Evolutionary conservation across 2,113 vertebrate genomes (phyloP).

Genomic region (Lathamus discolor): DNA sequence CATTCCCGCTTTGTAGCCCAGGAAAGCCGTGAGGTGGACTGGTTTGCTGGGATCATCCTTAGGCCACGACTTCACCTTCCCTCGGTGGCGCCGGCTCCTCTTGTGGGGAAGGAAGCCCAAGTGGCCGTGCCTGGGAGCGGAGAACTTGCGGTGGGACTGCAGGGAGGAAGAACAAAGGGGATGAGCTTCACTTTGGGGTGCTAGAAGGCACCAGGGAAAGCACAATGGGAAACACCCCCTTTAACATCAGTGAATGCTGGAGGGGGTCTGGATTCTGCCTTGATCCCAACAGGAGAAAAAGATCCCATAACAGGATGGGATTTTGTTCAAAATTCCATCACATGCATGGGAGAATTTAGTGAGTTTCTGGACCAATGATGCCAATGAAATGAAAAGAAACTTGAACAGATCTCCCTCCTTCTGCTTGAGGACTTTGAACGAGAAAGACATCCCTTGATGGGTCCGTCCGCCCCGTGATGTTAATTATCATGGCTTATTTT

Average conservation of each 20-base stretch:
- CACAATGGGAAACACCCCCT: rapidly evolving
- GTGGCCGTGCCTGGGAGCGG: conserved; percentile 81
- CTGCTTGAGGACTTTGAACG: not conserved
- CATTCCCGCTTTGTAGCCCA: conserved; percentile 86
- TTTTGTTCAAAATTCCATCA: not conserved
- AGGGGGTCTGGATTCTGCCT: not conserved
- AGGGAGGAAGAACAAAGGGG: not conserved
- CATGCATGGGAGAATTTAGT: rapidly evolving
- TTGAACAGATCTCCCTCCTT: not conserved
- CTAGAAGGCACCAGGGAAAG: rapidly evolving
- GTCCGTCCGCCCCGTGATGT: not conserved
- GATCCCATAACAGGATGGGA: not conserved
- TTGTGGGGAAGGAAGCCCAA: conserved; percentile 82
- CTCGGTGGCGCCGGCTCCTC: conserved; percentile 77
- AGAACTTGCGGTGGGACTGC: conserved; percentile 84
- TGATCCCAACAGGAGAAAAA: not conserved
- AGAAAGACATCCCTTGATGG: not conserved
- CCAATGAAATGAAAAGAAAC: not conserved
- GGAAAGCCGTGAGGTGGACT: conserved; percentile 80
- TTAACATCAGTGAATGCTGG: not conserved
- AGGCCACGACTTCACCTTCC: conserved; percentile 83
- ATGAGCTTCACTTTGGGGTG: not conserved
- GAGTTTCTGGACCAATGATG: not conserved
- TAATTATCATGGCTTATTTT: not conserved
- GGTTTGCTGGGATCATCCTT: conserved; percentile 79